Base-by-base conservation (phyloP, 2,113 vertebrate genomes). In the Phaethon lepturus region DNA sequence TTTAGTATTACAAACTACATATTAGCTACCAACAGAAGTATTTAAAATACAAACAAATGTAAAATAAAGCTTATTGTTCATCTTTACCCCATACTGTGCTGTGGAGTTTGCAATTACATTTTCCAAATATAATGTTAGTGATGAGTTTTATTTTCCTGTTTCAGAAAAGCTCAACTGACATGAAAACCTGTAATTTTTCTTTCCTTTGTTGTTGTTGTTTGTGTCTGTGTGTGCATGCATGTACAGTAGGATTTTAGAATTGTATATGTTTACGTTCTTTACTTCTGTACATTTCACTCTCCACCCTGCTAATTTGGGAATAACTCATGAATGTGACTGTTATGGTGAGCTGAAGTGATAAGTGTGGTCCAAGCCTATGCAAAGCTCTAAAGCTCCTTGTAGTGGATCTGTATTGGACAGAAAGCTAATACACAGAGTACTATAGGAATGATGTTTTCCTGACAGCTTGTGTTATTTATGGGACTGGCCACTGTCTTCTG, bases 391-490 rank as follows among this genome's bases (percentile, higher is more conserved):
- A 86, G 23, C 31, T 90, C 60, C 79, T 77, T 77, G 56, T 29
- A 69, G 60, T 52, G 44, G 23, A 91, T 86, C 63, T 56, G 56
- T 42, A 88, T 38, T 86, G 79, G 88, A 95, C 52, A 86, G 88
- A 94, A 92, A 93, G 33, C 60, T 83, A 91, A 93, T 31, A 88
- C 78, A 84, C 28, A 60, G 26, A 88, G 47, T 86, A 92, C 83
- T 97, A 92, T 60, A 97, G 88, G 92, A 97, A 93, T 92, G 86
- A 92, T 93, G 88, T 77, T 96, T 95, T 84, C 88, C 82, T 93
- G 91, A 96, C 90, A 95, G 90, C 96, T 97, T 97, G 95, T 95
- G 95, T 93, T 97, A 97, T 96, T 97, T 96, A 93, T 96, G 77
- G 83, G 76, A 93, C 95, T 96, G 76, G 91, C 84, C 93, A 93